Conservation (phyloP, 2,797 vertebrate species). For the Pristis pectinata region DNA sequence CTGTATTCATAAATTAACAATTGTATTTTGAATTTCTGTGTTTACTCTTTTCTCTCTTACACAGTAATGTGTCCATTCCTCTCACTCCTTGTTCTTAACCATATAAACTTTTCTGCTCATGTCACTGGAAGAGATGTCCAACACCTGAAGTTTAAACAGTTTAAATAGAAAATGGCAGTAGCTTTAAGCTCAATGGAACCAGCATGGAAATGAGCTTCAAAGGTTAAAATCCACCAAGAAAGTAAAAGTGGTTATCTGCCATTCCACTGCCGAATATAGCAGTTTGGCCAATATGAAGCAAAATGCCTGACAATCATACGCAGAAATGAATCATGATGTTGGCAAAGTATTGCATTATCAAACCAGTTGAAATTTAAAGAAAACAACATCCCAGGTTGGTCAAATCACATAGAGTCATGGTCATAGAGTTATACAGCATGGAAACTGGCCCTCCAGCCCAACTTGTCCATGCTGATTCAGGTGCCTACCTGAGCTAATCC, state of each 20-base stretch:
- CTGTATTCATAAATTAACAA: background rate
- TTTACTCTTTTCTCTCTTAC: background rate
- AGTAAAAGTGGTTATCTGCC: background rate
- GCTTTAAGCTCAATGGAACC: background rate
- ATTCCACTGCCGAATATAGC: background rate
- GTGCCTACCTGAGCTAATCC: no score
- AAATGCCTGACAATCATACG: conserved; percentile 9
- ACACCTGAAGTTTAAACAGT: background rate
- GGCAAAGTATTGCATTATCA: background rate
- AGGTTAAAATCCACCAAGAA: background rate
- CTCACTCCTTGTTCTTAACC: background rate
- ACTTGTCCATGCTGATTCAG: no score
- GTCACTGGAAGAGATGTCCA: background rate
- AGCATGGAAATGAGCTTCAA: background rate
- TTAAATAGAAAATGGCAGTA: background rate
- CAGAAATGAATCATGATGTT: background rate
- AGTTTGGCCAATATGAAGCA: background rate
- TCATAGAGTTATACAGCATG: no score
- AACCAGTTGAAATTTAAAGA: background rate
- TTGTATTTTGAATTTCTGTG: background rate
- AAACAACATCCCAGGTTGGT: background rate
- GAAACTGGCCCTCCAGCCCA: no score
- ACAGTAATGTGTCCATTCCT: background rate
- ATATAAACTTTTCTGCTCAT: background rate
- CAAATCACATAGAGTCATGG: no score